phyloP scores from a whole-genome alignment of 2,113 vertebrate species.

The Saccopteryx bilineata region DNA sequence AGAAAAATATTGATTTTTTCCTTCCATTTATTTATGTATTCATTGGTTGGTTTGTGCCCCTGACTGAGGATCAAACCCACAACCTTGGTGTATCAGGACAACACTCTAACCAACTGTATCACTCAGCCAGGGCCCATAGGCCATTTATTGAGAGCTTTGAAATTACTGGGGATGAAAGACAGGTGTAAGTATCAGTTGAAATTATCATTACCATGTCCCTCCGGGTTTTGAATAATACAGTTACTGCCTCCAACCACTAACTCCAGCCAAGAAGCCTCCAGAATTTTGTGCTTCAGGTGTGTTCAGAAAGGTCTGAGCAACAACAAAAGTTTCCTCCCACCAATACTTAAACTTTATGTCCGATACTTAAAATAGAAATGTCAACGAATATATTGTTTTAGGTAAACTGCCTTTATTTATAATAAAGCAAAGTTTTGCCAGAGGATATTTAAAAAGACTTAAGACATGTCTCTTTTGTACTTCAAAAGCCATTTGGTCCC shows the following conservation, averaged over 20 bases:
- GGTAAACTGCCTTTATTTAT: conserved; percentile 73
- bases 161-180: conserved; percentile 50
- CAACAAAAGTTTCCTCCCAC: background rate
- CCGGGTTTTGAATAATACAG: conserved; percentile 53
- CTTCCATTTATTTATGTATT: no score
- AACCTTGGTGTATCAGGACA: no score
- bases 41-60: no score
- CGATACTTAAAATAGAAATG: conserved; percentile 74
- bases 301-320: conserved; percentile 2
- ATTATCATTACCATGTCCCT: conserved; percentile 22
- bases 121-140: background rate
- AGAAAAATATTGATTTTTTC: no score
- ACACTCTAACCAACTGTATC: no score
- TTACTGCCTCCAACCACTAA: conserved; percentile 35
- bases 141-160: conserved; percentile 52
- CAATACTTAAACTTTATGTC: background rate
- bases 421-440: conserved; percentile 86
- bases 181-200: conserved; percentile 18
- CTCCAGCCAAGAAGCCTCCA: conserved; percentile 11
- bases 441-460: conserved; percentile 83
- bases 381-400: conserved; percentile 64
- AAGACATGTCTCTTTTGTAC: conserved; percentile 80
- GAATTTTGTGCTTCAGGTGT: conserved; percentile 48
- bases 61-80: no score
- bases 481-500: conserved; percentile 88